Conservation (phyloP, 2,888 invertebrate genomes). For the Schizaphis graminum region DNA sequence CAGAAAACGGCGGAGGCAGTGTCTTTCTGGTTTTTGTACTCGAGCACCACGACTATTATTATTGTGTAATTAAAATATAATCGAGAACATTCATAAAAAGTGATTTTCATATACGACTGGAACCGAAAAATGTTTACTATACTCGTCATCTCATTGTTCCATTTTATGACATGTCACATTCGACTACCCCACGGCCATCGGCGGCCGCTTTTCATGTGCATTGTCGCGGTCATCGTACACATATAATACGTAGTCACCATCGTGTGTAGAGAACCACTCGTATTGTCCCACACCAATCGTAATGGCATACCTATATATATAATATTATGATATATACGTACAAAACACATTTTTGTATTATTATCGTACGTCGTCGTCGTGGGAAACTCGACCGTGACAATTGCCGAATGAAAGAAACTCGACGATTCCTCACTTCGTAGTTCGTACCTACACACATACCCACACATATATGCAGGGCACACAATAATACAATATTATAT, state of each 20-base stretch:
- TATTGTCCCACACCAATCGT: constrained; percentile 36
- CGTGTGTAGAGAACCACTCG: background rate
- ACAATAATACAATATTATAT: background rate
- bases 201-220: constrained; percentile 46
- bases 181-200: constrained; percentile 48
- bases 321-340: background rate
- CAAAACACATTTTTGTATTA: constrained; percentile 34
- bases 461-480: background rate
- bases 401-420: constrained; percentile 42
- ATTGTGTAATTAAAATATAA: constrained; percentile 9
- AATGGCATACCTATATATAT: background rate
- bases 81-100: background rate
- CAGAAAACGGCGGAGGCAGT: background rate
- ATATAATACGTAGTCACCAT: background rate
- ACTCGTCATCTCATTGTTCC: constrained; percentile 32
- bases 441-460: background rate
- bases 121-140: background rate
- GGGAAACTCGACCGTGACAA: constrained; percentile 65
- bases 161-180: constrained; percentile 46
- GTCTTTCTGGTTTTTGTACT: background rate
- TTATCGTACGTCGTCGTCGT: constrained; percentile 49
- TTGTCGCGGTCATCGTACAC: constrained; percentile 28
- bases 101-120: background rate
- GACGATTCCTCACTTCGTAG: background rate
- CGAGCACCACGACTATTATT: background rate